phyloP scores from a whole-genome alignment of 2,888 invertebrate genomes.

The Torymus texanus region DNA sequence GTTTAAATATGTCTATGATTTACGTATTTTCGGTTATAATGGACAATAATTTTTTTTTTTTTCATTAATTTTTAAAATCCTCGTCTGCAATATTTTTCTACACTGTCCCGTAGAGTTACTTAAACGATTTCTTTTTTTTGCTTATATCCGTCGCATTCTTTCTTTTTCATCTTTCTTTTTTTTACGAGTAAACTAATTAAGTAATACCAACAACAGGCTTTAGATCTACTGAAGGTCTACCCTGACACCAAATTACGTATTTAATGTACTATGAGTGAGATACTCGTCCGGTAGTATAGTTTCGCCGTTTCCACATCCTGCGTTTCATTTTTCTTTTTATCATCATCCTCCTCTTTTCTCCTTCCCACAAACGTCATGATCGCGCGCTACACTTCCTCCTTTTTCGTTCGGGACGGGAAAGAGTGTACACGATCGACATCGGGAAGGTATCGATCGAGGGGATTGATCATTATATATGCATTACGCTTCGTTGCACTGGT shows the following conservation, averaged over 20 bases:
- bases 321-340: slow-evolving; percentile 25
- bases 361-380: slow-evolving; percentile 19
- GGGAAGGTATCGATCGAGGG: slow-evolving; percentile 15
- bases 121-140: slow-evolving; percentile 41
- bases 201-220: slow-evolving; percentile 73
- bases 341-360: not conserved
- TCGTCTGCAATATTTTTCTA: slow-evolving; percentile 54
- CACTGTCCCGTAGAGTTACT: slow-evolving; percentile 40
- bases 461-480: slow-evolving; percentile 16
- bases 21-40: slow-evolving; percentile 59
- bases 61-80: slow-evolving; percentile 54
- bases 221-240: slow-evolving; percentile 78
- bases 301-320: slow-evolving; percentile 57
- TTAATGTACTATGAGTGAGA: slow-evolving; percentile 83
- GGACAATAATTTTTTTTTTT: slow-evolving; percentile 55
- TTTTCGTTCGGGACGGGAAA: slow-evolving; percentile 33
- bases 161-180: slow-evolving; percentile 38
- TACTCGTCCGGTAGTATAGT: slow-evolving; percentile 76
- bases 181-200: slow-evolving; percentile 63
- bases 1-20: slow-evolving; percentile 57
- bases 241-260: slow-evolving; percentile 93
- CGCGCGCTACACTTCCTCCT: slow-evolving; percentile 23
- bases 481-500: slow-evolving; percentile 51
- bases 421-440: slow-evolving; percentile 31
- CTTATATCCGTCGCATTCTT: slow-evolving; percentile 39